Evolutionary conservation across 1,140 invertebrate genomes (phyloP), one percentile per base, ranked within the genome.

Genomic region (Drosophila dunni): DNA sequence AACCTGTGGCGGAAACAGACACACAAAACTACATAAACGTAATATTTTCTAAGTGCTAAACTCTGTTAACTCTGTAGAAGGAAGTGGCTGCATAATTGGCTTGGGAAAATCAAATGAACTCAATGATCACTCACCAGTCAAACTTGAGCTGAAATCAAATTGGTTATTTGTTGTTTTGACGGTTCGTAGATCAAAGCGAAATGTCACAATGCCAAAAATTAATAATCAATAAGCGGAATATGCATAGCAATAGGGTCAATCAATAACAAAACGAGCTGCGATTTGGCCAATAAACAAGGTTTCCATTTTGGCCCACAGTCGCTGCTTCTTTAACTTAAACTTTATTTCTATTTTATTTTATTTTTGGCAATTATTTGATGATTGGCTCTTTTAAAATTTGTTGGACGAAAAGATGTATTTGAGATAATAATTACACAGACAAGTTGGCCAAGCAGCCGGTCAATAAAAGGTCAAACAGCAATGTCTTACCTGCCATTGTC

Each of bases 401-500:
- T 86, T 86, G 73, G 68, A 77, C 79, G 79, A 76, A 10, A 46
- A 56, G 40, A 85, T 85, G 63, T 81, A 83, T 88, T 88, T 86
- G 71, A 77, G 83, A 86, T 86, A 83, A 86, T 86, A 86, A 86
- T 86, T 86, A 86, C 72, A 75, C 29, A 58, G 58, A 70, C 53
- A 63, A 64, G 58, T 70, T 75, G 45, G 64, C 63, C 45, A 61
- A 58, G 20, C 79, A 56, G 65, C 54, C 64, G 71, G 77, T 74
- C 65, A 86, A 86, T 83, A 86, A 86, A 86, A 86, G 83, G 83
- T 86, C 83, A 86, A 86, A 86, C 83, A 58, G 66, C 82, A 86
- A 86, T 88, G 79, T 86, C 83, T 86, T 68, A 72, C 75, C 62
- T 54, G 75, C 64, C 73, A 48, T 38, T 56, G 54, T 54, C 63